A percentile compares a stretch with the other conserved stretches of the same genome.
phyloP scores from a whole-genome alignment of 2,113 vertebrate genomes.

The Zosterops lateralis region DNA sequence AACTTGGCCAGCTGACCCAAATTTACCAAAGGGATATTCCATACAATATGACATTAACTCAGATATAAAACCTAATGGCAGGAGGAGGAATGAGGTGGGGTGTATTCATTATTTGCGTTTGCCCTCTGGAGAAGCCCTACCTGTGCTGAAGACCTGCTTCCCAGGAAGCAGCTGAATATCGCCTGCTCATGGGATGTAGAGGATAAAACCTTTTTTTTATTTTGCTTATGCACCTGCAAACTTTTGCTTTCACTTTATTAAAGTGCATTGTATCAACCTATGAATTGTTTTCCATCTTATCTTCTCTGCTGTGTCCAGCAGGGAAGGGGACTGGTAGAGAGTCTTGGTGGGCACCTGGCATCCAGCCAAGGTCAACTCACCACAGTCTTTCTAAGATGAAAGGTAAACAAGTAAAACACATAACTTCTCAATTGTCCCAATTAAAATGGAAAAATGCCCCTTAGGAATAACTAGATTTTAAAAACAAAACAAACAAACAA shows the following conservation, averaged over 20 bases:
- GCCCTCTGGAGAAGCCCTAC: not conserved
- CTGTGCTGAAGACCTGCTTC: not conserved
- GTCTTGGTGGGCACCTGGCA: not conserved
- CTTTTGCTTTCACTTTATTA: not conserved
- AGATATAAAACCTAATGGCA: not conserved
- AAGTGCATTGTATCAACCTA: not conserved
- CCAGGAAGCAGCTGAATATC: not conserved
- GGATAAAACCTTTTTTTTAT: not conserved
- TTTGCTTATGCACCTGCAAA: not conserved
- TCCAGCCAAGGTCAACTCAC: not conserved
- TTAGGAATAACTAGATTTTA: not conserved
- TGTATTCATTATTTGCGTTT: not conserved
- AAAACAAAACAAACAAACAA: not conserved
- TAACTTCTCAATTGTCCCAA: not conserved
- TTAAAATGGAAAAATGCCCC: not conserved
- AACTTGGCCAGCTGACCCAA: not conserved
- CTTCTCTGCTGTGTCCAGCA: not conserved
- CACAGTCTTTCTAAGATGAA: not conserved
- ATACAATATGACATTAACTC: not conserved
- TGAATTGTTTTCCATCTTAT: not conserved
- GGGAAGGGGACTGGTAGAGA: not conserved
- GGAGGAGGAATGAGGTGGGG: not conserved
- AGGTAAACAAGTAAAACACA: not conserved
- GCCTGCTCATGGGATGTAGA: too few relatives aligned
- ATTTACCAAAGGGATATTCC: not conserved